Evolutionary conservation across 2,113 vertebrate species (phyloP).

Genomic region (Bubo scandiacus): DNA sequence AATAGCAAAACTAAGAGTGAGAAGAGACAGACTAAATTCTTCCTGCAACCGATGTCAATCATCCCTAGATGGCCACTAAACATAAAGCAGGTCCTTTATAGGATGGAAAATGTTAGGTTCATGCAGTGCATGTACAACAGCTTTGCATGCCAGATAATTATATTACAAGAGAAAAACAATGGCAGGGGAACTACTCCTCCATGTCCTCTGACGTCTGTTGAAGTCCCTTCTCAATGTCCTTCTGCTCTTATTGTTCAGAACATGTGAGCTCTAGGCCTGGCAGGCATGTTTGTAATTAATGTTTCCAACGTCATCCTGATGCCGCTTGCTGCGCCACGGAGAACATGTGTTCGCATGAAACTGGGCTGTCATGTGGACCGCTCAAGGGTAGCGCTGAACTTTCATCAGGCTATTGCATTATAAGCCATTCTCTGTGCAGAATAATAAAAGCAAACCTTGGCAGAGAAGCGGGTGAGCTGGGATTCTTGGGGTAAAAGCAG

Average conservation of each 20-base stretch:
- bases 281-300: slow-evolving; percentile 15
- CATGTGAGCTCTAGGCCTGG: not conserved
- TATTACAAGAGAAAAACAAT: not conserved
- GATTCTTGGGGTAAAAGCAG: not conserved
- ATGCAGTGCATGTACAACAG: not conserved
- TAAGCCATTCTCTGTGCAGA: not conserved
- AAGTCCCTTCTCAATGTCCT: not conserved
- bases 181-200: not conserved
- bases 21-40: not conserved
- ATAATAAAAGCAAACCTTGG: not conserved
- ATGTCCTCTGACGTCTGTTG: not conserved
- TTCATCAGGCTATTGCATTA: not conserved
- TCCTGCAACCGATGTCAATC: not conserved
- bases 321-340: not conserved
- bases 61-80: not conserved
- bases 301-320: not conserved
- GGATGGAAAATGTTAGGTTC: not conserved
- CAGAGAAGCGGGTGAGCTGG: not conserved
- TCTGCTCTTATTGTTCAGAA: not conserved
- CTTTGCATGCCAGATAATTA: not conserved
- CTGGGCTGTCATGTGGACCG: not conserved
- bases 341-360: not conserved
- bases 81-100: not conserved
- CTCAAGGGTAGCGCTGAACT: not conserved
- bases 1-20: not conserved